These are phyloP conservation scores for Drosophila lacteicornis DNA, from an alignment of 1,140 invertebrate genomes.

Conservation along the genomic window DNA sequence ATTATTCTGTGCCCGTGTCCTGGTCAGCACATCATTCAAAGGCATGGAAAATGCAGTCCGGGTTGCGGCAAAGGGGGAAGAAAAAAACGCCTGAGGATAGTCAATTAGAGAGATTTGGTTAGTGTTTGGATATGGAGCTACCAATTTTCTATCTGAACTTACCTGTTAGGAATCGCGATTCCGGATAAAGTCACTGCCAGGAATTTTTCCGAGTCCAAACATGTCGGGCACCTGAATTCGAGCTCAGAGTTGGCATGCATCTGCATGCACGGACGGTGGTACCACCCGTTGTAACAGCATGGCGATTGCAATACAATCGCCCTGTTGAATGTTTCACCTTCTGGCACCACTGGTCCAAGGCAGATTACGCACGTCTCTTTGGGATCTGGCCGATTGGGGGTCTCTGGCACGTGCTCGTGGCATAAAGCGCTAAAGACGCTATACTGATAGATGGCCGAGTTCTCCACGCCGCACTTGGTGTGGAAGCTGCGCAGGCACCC, in stretches of 20 bases:
- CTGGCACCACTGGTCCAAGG: background rate
- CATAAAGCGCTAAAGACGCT: slow-evolving; percentile 42
- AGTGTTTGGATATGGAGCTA: background rate
- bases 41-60: no score
- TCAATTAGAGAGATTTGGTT: no score
- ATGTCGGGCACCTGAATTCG: slow-evolving; percentile 61
- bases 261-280: slow-evolving; percentile 50
- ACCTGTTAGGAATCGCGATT: slow-evolving; percentile 42
- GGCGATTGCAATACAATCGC: slow-evolving; percentile 18
- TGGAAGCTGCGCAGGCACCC: slow-evolving; percentile 39
- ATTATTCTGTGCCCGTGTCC: no score
- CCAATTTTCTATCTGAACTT: background rate
- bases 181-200: slow-evolving; percentile 24
- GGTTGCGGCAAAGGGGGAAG: no score
- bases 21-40: no score
- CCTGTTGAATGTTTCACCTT: background rate
- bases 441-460: slow-evolving; percentile 37
- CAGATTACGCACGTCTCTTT: slow-evolving; percentile 34
- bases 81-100: no score
- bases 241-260: slow-evolving; percentile 49
- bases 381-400: background rate
- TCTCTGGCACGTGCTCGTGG: slow-evolving; percentile 6
- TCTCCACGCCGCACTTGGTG: slow-evolving; percentile 37
- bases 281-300: slow-evolving; percentile 60
- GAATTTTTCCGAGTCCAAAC: slow-evolving; percentile 35